Evolutionary conservation across 2,113 vertebrate species (phyloP), one percentile per base, ranked within the genome.

Genomic region (Physeter macrocephalus): DNA sequence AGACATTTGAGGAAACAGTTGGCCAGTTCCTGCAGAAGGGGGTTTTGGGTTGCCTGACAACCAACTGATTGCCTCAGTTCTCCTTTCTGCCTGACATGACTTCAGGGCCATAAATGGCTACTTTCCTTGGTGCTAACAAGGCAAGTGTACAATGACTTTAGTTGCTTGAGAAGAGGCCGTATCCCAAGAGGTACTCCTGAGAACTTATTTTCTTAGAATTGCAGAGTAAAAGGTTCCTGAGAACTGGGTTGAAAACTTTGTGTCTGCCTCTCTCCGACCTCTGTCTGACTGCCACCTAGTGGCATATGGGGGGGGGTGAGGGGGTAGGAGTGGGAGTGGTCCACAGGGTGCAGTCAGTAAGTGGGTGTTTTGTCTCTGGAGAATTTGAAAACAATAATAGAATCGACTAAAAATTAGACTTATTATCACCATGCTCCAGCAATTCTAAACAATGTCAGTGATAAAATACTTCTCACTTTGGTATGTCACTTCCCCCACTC

Each of bases 1-100:
- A 93, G 67, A 93, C 59, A 91, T 95, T 96, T 96, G 90, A 96
- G 81, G 94, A 88, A 98, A 96, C 64, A 95, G 72, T 88, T n/a
- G 36, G 69, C 85, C 87, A 66, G 77, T 94, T 54, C 71, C 88
- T 93, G 59, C 34, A 94, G 64, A 93, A 96, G 36, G 57, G 67
- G 25, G 29, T 75, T 96, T 94, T 81, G 34, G 13, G 43, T 96
- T 97, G 93, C 57, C 49, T 95, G 75, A 96, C 88, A 97, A 96
- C 31, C 71, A 81, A 86, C 46, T 77, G 93, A 96, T 97, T 94
- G 96, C 91, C 71, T 96, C 89, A 92, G 27, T 96, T 96, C 57
- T 94, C 52, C 72, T 90, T 82, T 95, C 85, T 75, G 71, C 43
- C 64, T 94, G 34, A 77, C 71, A 52, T 95, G 84, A 97, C 75